Conservation (phyloP, 2,888 invertebrate genomes). For the Heliconius cydno region DNA sequence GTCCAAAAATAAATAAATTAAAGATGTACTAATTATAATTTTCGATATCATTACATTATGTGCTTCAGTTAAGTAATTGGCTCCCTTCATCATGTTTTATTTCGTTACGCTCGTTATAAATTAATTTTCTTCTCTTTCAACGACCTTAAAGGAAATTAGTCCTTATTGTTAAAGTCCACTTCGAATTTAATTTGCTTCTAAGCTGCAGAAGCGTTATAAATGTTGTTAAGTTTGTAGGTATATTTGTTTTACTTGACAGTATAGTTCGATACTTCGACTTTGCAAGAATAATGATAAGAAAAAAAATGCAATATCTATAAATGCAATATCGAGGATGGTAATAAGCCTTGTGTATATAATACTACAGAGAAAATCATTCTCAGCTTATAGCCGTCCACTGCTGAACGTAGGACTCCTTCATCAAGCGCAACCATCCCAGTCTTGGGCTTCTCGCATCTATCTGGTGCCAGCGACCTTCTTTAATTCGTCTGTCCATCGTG, state of each 20-base stretch:
- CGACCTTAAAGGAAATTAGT: constrained; percentile 30
- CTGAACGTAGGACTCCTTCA: too few species aligned
- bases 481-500: too few species aligned
- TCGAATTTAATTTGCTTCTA: constrained; percentile 37
- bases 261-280: not conserved
- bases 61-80: constrained; percentile 30
- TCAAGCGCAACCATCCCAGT: too few species aligned
- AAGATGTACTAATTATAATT: constrained; percentile 13
- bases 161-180: constrained; percentile 36
- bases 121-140: constrained; percentile 39
- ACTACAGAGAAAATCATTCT: too few species aligned
- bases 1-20: not conserved
- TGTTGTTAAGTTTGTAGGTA: not conserved
- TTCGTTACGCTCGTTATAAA: constrained; percentile 39
- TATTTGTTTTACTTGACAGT: not conserved
- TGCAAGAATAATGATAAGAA: not conserved
- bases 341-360: not conserved
- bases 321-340: not conserved
- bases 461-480: too few species aligned
- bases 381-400: too few species aligned
- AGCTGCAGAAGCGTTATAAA: constrained; percentile 24
- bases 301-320: not conserved
- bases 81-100: constrained; percentile 30
- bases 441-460: too few species aligned
- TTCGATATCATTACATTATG: constrained; percentile 20